A percentile compares a stretch with the other conserved stretches of the same genome.
Evolutionary conservation across 2,888 invertebrate genomes (phyloP).

Genomic region (Caprella mutica): DNA sequence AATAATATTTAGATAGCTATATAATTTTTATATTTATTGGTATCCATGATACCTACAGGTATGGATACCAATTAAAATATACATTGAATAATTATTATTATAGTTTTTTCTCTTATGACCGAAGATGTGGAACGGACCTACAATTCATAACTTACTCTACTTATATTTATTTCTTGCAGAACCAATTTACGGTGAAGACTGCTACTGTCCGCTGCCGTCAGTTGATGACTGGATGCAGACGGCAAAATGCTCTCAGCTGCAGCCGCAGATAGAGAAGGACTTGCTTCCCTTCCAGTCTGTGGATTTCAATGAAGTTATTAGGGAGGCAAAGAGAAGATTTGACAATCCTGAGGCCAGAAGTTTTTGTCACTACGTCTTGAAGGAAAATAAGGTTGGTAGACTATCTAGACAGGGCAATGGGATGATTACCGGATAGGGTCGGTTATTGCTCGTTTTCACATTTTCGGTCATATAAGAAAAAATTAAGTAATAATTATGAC

Average conservation of each 20-base stretch:
- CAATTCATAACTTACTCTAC: no score
- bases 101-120: no score
- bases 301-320: slow-evolving; percentile 56
- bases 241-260: slow-evolving; percentile 48
- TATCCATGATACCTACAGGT: no score
- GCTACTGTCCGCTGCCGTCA: slow-evolving; percentile 61
- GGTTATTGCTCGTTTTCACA: no score
- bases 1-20: background rate
- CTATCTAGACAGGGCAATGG: no score
- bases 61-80: background rate
- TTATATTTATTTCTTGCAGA: slow-evolving; percentile 44
- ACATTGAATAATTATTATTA: background rate
- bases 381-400: slow-evolving; percentile 59
- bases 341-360: slow-evolving; percentile 69
- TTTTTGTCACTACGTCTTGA: slow-evolving; percentile 77
- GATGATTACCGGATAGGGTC: no score
- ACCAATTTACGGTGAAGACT: slow-evolving; percentile 65
- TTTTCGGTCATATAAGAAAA: no score
- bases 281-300: slow-evolving; percentile 55
- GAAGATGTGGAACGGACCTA: no score
- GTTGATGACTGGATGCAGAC: slow-evolving; percentile 54
- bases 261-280: slow-evolving; percentile 61
- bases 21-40: background rate
- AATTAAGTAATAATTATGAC: no score
- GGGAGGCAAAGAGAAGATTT: slow-evolving; percentile 56